Evolutionary conservation across 35 echinoderm and acorn worm genomes (phyloP).

Genomic region (Antedon bifida): DNA sequence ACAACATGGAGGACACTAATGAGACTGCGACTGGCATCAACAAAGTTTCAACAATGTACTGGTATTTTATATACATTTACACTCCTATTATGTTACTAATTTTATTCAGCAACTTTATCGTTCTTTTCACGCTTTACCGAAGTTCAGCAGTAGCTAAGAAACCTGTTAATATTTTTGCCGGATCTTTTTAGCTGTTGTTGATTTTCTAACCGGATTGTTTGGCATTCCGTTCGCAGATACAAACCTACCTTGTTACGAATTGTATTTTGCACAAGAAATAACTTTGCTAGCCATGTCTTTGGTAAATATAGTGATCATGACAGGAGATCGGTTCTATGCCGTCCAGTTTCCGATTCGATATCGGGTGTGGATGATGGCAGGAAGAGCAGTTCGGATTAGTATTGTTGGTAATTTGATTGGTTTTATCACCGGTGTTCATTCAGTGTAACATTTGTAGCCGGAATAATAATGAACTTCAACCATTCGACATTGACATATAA

Average conservation of each 20-base stretch:
- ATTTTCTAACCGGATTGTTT: not conserved
- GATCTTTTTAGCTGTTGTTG: not conserved
- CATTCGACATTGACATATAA: not conserved
- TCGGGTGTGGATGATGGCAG: not conserved
- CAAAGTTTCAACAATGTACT: too few species aligned
- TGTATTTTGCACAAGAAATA: not conserved
- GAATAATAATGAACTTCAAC: not conserved
- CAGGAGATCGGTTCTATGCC: not conserved
- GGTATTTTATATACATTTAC: too few species aligned
- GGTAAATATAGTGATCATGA: not conserved
- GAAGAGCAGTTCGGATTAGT: not conserved
- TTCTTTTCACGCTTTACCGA: not conserved
- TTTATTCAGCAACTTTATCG: not conserved
- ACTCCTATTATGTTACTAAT: not conserved
- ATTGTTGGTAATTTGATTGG: not conserved
- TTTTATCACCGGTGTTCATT: not conserved
- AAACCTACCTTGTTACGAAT: not conserved
- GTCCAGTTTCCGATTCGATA: not conserved
- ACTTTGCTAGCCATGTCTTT: not conserved
- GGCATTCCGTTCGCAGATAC: not conserved
- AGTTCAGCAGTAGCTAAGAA: not conserved
- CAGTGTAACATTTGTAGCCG: not conserved
- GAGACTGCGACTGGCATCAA: too few species aligned
- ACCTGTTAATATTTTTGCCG: not conserved
- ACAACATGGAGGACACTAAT: too few species aligned